phyloP scores from a whole-genome alignment of 2,888 invertebrate species.

The Microctonus hyperodae region DNA sequence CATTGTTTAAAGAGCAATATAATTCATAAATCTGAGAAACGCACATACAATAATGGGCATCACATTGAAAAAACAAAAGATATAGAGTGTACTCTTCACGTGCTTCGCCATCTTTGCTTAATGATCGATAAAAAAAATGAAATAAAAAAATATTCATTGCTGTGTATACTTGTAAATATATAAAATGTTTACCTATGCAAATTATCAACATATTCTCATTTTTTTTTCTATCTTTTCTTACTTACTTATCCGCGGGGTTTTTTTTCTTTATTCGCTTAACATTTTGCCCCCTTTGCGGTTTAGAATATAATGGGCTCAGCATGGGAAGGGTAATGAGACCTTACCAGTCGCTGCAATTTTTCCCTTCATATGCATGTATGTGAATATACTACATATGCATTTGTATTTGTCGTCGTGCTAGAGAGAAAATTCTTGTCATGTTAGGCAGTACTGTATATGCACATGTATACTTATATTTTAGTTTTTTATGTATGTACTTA shows the following conservation, averaged over 20 bases:
- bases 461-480: not conserved
- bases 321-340: conserved; percentile 57
- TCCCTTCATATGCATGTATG: not conserved
- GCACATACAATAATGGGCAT: conserved; percentile 9
- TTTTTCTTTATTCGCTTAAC: conserved; percentile 31
- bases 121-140: not conserved
- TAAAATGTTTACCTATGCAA: conserved; percentile 25
- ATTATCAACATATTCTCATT: not conserved
- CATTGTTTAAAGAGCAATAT: conserved; percentile 44
- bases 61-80: too few species aligned
- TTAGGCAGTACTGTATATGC: not conserved
- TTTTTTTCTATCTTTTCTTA: not conserved
- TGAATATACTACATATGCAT: conserved; percentile 10
- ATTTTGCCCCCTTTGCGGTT: conserved; percentile 57
- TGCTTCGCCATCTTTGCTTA: not conserved
- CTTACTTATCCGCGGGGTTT: too few species aligned
- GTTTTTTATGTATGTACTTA: not conserved
- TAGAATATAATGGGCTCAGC: conserved; percentile 55
- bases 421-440: not conserved
- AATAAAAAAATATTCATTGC: not conserved
- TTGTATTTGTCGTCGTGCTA: too few species aligned
- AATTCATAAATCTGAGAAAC: conserved; percentile 40
- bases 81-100: not conserved
- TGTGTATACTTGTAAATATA: conserved; percentile 28
- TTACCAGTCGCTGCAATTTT: conserved; percentile 36